phyloP scores from a whole-genome alignment of 2,888 invertebrate species.

The Eupithecia exiguata region DNA sequence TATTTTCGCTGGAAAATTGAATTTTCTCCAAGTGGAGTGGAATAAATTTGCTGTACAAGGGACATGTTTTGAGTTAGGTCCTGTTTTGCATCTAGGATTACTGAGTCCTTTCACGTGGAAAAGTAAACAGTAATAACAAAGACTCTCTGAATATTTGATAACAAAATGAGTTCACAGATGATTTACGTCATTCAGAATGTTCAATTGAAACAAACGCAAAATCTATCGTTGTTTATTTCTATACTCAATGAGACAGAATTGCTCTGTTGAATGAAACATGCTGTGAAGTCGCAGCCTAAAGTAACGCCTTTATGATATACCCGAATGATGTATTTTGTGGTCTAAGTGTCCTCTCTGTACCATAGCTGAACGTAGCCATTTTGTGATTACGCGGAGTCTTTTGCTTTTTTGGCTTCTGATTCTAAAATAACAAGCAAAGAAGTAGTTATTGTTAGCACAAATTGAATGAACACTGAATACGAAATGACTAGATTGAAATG shows the following conservation, averaged over 20 bases:
- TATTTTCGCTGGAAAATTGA: conserved; percentile 54
- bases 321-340: neutral
- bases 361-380: neutral
- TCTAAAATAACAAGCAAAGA: conserved; percentile 3
- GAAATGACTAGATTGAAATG: conserved; percentile 18
- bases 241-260: neutral
- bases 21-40: conserved; percentile 50
- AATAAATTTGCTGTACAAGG: conserved; percentile 44
- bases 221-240: neutral
- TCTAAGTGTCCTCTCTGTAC: neutral
- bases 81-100: conserved; percentile 24
- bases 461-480: conserved; percentile 21
- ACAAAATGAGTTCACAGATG: neutral
- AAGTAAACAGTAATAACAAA: conserved; percentile 1
- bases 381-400: neutral
- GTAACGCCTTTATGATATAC: neutral
- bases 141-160: conserved; percentile 20
- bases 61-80: conserved; percentile 30
- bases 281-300: too few relatives aligned
- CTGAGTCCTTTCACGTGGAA: conserved; percentile 7
- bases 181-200: neutral
- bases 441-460: conserved; percentile 32
- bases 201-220: neutral
- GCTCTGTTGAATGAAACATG: too few relatives aligned
- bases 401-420: neutral